phyloP scores from a whole-genome alignment of 1,140 invertebrate genomes.

The Saccostrea glomerata region DNA sequence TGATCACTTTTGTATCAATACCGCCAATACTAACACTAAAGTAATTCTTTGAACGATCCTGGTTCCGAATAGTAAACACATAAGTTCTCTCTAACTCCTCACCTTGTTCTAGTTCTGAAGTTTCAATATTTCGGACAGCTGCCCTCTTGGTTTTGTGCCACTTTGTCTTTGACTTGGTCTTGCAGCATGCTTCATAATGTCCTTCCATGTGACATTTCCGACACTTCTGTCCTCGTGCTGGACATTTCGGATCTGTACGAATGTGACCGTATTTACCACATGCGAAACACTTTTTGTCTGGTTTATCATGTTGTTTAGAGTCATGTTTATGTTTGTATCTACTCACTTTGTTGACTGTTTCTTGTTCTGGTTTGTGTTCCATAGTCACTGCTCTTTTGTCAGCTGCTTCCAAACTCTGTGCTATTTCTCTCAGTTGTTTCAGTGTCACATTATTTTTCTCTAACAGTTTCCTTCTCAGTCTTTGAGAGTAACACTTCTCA shows the following conservation, averaged over 20 bases:
- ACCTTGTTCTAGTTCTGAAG: constrained; percentile 8
- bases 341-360: constrained; percentile 29
- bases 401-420: constrained; percentile 42
- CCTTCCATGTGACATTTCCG: constrained; percentile 38
- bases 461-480: constrained; percentile 51
- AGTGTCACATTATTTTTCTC: constrained; percentile 46
- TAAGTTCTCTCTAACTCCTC: not conserved
- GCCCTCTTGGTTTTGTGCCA: not conserved
- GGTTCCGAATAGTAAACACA: constrained; percentile 3
- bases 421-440: constrained; percentile 48
- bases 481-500: constrained; percentile 53
- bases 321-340: not conserved
- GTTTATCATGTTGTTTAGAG: not conserved
- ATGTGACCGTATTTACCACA: constrained; percentile 45
- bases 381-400: constrained; percentile 51
- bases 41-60: not conserved
- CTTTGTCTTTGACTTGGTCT: constrained; percentile 30
- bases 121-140: not conserved
- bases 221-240: constrained; percentile 43
- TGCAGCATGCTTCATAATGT: constrained; percentile 49
- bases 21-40: constrained; percentile 43
- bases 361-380: not conserved
- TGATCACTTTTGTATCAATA: constrained; percentile 33
- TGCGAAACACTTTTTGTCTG: constrained; percentile 32
- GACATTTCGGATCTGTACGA: constrained; percentile 32